A percentile compares a stretch with the other conserved stretches of the same genome.
Conservation (phyloP, 2,797 vertebrate species). For the Glossophaga mutica region DNA sequence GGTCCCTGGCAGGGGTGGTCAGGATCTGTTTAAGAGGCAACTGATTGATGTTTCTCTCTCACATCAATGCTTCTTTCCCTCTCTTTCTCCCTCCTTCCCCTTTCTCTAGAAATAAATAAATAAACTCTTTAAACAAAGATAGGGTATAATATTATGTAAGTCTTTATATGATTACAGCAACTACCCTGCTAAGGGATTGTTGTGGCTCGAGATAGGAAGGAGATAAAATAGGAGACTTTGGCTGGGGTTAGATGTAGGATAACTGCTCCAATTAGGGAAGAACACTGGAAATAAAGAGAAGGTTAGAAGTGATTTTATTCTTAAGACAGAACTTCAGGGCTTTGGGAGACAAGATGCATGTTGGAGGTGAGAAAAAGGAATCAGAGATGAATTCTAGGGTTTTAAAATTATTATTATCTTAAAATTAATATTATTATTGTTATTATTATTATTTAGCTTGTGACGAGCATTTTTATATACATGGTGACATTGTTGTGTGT, state of each 20-base stretch:
- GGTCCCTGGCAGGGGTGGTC: not conserved
- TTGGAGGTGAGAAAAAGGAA: not conserved
- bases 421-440: no score
- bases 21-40: not conserved
- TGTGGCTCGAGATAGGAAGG: not conserved
- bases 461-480: no score
- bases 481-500: no score
- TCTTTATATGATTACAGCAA: not conserved
- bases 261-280: not conserved
- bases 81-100: not conserved
- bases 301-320: not conserved
- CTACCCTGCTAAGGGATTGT: not conserved
- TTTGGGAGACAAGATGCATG: not conserved
- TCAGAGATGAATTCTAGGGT: not conserved
- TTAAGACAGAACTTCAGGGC: not conserved
- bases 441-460: no score
- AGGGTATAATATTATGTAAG: not conserved
- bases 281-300: not conserved
- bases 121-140: not conserved
- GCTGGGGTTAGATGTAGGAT: not conserved
- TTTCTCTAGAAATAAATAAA: not conserved
- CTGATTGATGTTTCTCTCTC: not conserved
- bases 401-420: no score
- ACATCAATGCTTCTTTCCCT: not conserved
- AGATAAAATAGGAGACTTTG: not conserved